phyloP scores from a whole-genome alignment of 2,797 vertebrate species.

The Amniataba percoides region DNA sequence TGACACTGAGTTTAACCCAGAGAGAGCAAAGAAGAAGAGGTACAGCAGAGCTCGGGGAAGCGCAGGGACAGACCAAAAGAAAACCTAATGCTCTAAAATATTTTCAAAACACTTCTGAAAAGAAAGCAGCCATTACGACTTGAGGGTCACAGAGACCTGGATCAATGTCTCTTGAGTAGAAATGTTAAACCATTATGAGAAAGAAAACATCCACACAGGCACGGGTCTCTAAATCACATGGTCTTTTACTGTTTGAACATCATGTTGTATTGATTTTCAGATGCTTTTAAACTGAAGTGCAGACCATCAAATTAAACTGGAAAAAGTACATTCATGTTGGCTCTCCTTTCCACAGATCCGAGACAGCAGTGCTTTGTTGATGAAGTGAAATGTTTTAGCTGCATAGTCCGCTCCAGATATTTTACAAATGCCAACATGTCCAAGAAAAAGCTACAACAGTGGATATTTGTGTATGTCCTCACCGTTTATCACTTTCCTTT shows the following conservation, averaged over 20 bases:
- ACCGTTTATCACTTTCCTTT: too few species aligned
- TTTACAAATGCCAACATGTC: too few species aligned
- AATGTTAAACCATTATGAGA: background rate
- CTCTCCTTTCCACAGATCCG: too few species aligned
- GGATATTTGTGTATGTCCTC: too few species aligned
- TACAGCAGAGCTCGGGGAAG: constrained; percentile 19
- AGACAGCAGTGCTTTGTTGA: too few species aligned
- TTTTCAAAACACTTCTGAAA: background rate
- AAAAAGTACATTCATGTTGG: background rate
- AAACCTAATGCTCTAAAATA: constrained; percentile 5
- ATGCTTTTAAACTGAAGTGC: background rate
- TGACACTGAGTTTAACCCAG: constrained; percentile 53
- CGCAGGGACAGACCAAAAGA: constrained; percentile 16
- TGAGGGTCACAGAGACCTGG: background rate
- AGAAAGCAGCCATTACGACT: background rate
- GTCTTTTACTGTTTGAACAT: background rate
- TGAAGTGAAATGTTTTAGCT: too few species aligned
- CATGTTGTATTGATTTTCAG: background rate
- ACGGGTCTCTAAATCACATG: background rate
- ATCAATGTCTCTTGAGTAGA: background rate
- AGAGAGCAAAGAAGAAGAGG: constrained; percentile 30
- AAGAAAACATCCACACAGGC: background rate
- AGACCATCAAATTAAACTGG: background rate
- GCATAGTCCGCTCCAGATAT: too few species aligned
- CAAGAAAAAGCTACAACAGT: too few species aligned